Percentiles rank a stretch among this genome's conserved stretches.
phyloP scores from a whole-genome alignment of 2,797 vertebrate species.

The Rhinichthys osculus region DNA sequence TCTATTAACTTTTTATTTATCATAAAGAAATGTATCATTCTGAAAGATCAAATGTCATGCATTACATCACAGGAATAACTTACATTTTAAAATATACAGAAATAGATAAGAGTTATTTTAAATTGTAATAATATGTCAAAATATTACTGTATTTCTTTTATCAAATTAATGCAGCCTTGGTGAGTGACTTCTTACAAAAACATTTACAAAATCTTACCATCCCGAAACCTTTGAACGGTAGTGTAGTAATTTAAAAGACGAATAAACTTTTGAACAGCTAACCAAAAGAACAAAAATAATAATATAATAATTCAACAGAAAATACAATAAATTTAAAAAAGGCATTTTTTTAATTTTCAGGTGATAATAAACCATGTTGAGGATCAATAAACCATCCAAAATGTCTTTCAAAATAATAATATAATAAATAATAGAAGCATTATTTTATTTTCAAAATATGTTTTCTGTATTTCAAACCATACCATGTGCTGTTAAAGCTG shows the following conservation, averaged over 20 bases:
- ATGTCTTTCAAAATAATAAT: neutral
- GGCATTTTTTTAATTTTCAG: neutral
- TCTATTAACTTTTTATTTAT: neutral
- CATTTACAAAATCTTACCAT: neutral
- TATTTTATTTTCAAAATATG: neutral
- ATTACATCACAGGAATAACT: neutral
- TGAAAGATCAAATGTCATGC: neutral
- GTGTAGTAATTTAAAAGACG: neutral
- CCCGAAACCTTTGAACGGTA: neutral
- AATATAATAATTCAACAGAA: neutral
- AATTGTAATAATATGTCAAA: neutral
- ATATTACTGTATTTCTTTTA: neutral
- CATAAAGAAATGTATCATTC: neutral
- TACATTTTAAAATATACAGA: neutral
- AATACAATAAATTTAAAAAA: neutral
- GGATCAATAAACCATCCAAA: slow-evolving; percentile 1
- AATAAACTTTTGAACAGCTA: neutral
- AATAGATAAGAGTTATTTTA: neutral
- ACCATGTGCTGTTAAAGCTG: neutral
- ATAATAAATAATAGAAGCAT: neutral
- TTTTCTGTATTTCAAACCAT: slow-evolving; percentile 3
- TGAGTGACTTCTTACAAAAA: neutral
- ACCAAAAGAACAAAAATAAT: neutral
- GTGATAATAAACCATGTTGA: neutral
- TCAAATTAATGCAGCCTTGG: neutral